Evolutionary conservation across 2,888 invertebrate species (phyloP).

Genomic region (Drosophila conformis): DNA sequence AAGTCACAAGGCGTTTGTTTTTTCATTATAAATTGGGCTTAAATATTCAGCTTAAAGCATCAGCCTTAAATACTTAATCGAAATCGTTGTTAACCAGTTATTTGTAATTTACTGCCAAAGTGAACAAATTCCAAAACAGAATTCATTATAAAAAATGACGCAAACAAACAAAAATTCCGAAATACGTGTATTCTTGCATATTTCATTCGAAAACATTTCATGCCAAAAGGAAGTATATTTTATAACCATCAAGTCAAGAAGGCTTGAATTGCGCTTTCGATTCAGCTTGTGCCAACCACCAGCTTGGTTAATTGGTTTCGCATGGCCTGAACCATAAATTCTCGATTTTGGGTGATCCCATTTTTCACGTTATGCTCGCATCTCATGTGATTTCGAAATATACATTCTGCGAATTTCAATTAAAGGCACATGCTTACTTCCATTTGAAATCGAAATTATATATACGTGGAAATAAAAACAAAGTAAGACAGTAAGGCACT

Average conservation of each 20-base stretch:
- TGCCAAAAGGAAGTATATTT: neutral
- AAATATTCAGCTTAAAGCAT: neutral
- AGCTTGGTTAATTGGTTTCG: conserved; percentile 4
- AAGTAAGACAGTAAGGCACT: neutral
- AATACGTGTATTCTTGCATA: conserved; percentile 18
- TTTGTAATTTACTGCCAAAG: neutral
- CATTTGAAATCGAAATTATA: neutral
- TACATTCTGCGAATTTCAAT: neutral
- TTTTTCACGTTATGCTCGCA: neutral
- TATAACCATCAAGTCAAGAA: neutral
- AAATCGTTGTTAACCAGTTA: neutral
- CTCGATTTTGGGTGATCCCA: conserved; percentile 9
- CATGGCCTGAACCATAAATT: conserved; percentile 13
- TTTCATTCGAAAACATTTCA: conserved; percentile 16
- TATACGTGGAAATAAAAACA: neutral
- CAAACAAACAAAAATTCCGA: conserved; percentile 1
- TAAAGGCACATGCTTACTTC: neutral
- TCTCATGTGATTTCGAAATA: neutral
- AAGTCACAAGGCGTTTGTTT: neutral
- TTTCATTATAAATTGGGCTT: neutral
- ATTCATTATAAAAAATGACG: neutral
- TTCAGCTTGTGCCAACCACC: neutral
- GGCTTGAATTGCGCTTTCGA: neutral
- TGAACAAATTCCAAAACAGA: neutral
- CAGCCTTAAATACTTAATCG: neutral